phyloP scores from a whole-genome alignment of 2,888 invertebrate species.

The Lampropteryx suffumata region DNA sequence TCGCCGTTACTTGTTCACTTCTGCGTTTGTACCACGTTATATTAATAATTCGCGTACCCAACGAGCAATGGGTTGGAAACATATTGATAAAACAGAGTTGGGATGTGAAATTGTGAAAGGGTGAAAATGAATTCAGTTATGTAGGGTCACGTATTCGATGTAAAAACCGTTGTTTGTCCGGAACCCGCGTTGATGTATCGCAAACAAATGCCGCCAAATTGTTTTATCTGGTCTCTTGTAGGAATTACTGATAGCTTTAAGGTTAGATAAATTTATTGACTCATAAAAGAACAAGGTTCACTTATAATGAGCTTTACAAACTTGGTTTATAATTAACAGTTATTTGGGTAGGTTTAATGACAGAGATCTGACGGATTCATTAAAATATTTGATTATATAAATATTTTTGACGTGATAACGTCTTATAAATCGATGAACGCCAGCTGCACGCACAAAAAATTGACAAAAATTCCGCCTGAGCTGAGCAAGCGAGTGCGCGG shows the following conservation, averaged over 20 bases:
- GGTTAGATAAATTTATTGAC: too few species aligned
- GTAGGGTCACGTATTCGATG: constrained; percentile 33
- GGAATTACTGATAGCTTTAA: neutral
- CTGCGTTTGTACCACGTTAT: neutral
- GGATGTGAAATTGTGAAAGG: constrained; percentile 12
- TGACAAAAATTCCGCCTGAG: too few species aligned
- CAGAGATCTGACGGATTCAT: too few species aligned
- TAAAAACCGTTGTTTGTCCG: constrained; percentile 31
- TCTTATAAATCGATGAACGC: too few species aligned
- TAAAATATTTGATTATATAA: too few species aligned
- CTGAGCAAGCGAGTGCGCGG: too few species aligned
- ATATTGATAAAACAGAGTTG: neutral
- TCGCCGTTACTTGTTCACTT: neutral
- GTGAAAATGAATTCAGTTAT: constrained; percentile 34
- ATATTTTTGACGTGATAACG: too few species aligned
- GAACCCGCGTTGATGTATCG: constrained; percentile 21
- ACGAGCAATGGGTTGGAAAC: constrained; percentile 13
- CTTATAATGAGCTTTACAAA: too few species aligned
- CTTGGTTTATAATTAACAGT: too few species aligned
- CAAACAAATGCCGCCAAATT: constrained; percentile 17
- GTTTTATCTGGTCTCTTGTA: constrained; percentile 6
- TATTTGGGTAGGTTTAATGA: too few species aligned
- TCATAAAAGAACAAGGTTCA: too few species aligned
- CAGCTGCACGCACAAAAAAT: too few species aligned
- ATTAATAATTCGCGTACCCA: neutral